Conservation (phyloP, 2,113 vertebrate species). For the Lepus europaeus region DNA sequence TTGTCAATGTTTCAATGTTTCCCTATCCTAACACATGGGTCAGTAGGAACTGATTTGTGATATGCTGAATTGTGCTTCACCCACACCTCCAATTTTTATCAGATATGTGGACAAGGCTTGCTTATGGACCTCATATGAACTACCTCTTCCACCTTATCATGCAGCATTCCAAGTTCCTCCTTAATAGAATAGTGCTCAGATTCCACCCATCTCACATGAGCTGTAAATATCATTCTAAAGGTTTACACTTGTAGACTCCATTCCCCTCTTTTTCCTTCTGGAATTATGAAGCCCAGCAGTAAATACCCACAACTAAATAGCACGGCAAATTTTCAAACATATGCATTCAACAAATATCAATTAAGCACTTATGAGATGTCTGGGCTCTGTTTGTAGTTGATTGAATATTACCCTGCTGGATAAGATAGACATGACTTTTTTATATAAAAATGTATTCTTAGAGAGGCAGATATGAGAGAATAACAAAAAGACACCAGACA, state of each 20-base stretch:
- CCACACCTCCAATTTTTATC: not conserved
- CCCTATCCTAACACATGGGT: not conserved
- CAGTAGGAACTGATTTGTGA: not conserved
- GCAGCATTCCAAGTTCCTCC: not conserved
- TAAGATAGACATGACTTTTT: not conserved
- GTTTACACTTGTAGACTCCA: not conserved
- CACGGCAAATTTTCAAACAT: not conserved
- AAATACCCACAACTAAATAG: not conserved
- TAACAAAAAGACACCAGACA: conserved; percentile 75
- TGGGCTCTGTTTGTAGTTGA: not conserved
- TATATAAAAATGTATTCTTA: conserved; percentile 86
- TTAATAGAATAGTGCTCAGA: not conserved
- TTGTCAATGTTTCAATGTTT: not conserved
- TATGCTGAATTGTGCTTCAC: not conserved
- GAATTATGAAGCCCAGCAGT: not conserved
- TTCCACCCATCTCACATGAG: not conserved
- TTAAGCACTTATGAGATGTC: not conserved
- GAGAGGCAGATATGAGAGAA: conserved; percentile 79
- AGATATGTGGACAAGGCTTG: not conserved
- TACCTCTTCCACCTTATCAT: not conserved
- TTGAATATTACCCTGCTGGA: not conserved
- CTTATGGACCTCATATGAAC: not conserved
- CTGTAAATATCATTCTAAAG: conserved; percentile 2
- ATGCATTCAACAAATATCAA: not conserved
- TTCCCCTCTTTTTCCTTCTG: not conserved